phyloP scores from a whole-genome alignment of 1,140 invertebrate genomes.

The Sweltsa coloradensis region DNA sequence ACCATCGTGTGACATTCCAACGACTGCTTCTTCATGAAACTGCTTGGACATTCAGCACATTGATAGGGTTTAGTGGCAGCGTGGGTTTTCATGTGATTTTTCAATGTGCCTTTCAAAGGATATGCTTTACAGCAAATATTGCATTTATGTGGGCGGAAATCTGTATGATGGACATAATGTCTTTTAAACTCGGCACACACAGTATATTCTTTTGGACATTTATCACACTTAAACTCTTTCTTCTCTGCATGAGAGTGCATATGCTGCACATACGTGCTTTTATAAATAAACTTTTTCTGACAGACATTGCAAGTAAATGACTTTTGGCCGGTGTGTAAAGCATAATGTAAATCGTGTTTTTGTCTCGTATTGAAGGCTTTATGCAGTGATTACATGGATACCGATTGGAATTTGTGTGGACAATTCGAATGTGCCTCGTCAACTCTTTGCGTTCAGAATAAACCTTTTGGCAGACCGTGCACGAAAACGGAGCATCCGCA shows the following conservation, averaged over 20 bases:
- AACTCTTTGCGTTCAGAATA: slow-evolving; percentile 8
- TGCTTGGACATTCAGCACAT: slow-evolving; percentile 3
- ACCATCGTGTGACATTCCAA: slow-evolving; percentile 11
- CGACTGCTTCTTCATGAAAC: slow-evolving; percentile 11
- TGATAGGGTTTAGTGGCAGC: slow-evolving; percentile 7
- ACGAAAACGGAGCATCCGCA: slow-evolving; percentile 5
- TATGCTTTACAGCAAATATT: slow-evolving; percentile 4
- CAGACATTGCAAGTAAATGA: slow-evolving; percentile 8
- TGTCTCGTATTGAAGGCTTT: slow-evolving; percentile 12
- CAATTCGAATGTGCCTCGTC: slow-evolving; percentile 7
- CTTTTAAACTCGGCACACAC: slow-evolving; percentile 5
- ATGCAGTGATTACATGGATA: slow-evolving; percentile 9
- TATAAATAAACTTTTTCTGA: slow-evolving; percentile 11
- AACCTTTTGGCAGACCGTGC: slow-evolving; percentile 3
- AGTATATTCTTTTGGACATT: slow-evolving; percentile 6
- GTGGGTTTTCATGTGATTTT: slow-evolving; percentile 10
- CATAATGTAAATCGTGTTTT: slow-evolving; percentile 9
- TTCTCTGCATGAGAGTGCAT: slow-evolving; percentile 7
- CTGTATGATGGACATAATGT: slow-evolving; percentile 4
- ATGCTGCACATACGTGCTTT: slow-evolving; percentile 8
- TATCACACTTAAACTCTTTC: slow-evolving; percentile 7
- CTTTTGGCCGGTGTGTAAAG: slow-evolving; percentile 10
- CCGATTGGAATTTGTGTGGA: slow-evolving; percentile 5
- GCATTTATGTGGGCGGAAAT: slow-evolving; percentile 7
- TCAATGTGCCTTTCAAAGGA: slow-evolving; percentile 1